phyloP scores from a whole-genome alignment of 2,113 vertebrate genomes.

The Alligator mississippiensis region DNA sequence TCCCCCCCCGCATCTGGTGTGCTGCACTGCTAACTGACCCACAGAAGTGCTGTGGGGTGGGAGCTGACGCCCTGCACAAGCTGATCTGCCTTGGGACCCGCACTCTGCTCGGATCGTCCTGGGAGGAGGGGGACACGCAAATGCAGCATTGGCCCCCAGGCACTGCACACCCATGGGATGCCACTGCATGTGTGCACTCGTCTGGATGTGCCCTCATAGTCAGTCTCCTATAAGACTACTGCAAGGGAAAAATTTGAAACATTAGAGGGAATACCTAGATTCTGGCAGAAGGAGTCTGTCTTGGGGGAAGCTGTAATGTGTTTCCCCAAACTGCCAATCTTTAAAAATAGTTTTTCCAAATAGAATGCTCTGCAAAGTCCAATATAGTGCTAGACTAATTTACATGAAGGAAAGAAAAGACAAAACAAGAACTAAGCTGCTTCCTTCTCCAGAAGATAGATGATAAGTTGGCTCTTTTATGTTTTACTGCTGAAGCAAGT shows the following conservation, averaged over 20 bases:
- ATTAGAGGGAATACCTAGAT: not conserved
- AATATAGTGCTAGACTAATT: conserved; percentile 40
- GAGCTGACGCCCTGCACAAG: too few relatives aligned
- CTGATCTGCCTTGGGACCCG: too few relatives aligned
- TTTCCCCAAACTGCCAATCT: not conserved
- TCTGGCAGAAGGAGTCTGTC: not conserved
- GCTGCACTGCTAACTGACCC: too few relatives aligned
- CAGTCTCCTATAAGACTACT: not conserved
- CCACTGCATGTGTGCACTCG: not conserved
- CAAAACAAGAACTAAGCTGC: not conserved
- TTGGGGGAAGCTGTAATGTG: not conserved
- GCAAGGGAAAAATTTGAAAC: not conserved
- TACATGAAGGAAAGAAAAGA: not conserved
- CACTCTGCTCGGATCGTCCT: too few relatives aligned
- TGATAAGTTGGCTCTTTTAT: conserved; percentile 60
- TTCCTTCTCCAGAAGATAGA: conserved; percentile 60
- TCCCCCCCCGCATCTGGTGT: too few relatives aligned
- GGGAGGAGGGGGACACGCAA: too few relatives aligned
- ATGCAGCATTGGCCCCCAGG: too few relatives aligned
- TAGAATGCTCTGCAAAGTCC: conserved; percentile 28
- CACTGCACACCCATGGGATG: not conserved
- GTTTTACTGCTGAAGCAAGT: conserved; percentile 53
- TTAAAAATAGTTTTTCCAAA: not conserved
- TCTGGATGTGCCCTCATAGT: not conserved
- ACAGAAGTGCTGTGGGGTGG: too few relatives aligned